These are phyloP conservation scores for Drosophila triauraria DNA, from an alignment of 1,140 invertebrate species.

Conservation along the genomic window DNA sequence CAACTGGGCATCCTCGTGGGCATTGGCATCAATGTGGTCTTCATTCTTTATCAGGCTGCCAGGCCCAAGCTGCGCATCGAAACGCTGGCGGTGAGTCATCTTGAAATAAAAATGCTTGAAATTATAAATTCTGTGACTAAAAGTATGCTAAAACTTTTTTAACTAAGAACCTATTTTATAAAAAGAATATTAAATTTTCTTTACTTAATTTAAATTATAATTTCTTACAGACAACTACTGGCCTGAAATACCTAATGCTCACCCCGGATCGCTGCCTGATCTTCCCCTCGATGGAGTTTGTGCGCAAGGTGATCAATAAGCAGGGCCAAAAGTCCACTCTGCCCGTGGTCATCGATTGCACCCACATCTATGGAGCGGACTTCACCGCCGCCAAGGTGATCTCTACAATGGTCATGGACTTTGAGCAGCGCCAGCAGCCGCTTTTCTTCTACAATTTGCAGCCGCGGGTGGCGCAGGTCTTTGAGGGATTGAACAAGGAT, in stretches of 20 bases:
- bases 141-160: constrained; percentile 65
- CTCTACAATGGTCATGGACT: constrained; percentile 89
- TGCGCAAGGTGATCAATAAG: constrained; percentile 93
- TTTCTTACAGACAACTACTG: constrained; percentile 87
- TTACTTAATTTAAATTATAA: no score
- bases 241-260: constrained; percentile 91
- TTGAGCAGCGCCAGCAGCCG: constrained; percentile 89
- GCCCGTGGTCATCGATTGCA: constrained; percentile 93
- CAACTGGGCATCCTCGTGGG: constrained; percentile 96
- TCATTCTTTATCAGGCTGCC: constrained; percentile 95
- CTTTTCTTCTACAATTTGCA: constrained; percentile 93
- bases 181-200: no score
- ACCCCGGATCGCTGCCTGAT: constrained; percentile 94
- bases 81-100: constrained; percentile 86
- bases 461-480: constrained; percentile 91
- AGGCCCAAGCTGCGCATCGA: constrained; percentile 93
- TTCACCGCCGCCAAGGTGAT: constrained; percentile 92
- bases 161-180: neutral
- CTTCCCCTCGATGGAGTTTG: constrained; percentile 95
- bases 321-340: constrained; percentile 88
- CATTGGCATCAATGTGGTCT: constrained; percentile 93
- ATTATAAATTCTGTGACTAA: neutral
- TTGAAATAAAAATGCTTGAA: neutral
- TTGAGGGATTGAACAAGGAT: constrained; percentile 90
- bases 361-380: constrained; percentile 93